Evolutionary conservation across 2,113 vertebrate species (phyloP), one percentile per base, ranked within the genome.

Genomic region (Salvelinus namaycush): DNA sequence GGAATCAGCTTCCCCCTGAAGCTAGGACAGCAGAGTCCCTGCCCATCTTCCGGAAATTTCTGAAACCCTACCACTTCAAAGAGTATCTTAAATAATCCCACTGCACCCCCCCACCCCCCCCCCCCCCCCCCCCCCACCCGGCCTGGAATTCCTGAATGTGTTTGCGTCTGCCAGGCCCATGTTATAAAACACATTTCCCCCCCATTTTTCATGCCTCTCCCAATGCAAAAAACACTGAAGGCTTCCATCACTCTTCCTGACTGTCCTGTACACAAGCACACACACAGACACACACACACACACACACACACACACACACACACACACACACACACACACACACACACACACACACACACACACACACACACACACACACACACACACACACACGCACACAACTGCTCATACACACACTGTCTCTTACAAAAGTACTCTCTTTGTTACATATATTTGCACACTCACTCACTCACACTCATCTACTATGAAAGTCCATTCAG

Each of bases 161-260:
- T 80, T 82, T 76, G 72, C 72, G 74, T 83, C 76, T 72, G 82
- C 83, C 76, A 76, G 68, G 71, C 59, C 74, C 75, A 80, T 70
- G 87, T 93, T 91, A 90, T 76, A 90, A 87, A 92, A 93, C 88
- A 86, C 83, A 79, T 90, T 90, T 82, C 84, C 86, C 79, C 83
- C 67, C 77, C 78, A 29, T 31, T 82, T 89, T 89, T 90, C 83
- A 83, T 83, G 75, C 77, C 79, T 85, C 80, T 86, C 79, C 70
- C 78, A 67, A 26, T 71, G 69, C 87, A 89, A 86, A 88, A 70
- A 80, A 77, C 59, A 49, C 27, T 34, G 26, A 74, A 73, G 74
- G 68, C 54, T 68, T 87, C 77, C 67, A 68, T 82, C 57, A 74
- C 49, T 3, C 68, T 44, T 39, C 31, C 65, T 66, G 22, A 68